Base-by-base conservation (phyloP, 2,888 invertebrate species). In the Actias luna region DNA sequence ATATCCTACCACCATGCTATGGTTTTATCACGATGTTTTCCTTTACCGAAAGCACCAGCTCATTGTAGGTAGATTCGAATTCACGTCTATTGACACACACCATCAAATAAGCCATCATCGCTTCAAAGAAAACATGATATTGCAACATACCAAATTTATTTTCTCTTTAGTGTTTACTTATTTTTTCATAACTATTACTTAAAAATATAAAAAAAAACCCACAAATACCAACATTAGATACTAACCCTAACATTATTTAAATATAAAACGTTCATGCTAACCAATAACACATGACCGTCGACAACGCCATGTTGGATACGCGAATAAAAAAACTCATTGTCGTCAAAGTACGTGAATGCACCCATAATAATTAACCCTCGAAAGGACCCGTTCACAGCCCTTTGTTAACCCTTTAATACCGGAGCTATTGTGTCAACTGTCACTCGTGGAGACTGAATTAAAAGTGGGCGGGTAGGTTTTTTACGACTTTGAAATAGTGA, bases 301-400 rank as follows among this genome's bases (percentile, higher is more conserved):
- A 63, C 64, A 64, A 73, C 80, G 82, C 85, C 85, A 86, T 87
- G 69, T 82, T 81, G 73, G 67, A 74, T 71, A 65, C 69, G 70
- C 46, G 46, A 50, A 71, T 75, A 59, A 62, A 63, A n/a, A 63
- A 68, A 69, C 63, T 74, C 77, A 79, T 80, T 76, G 69, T 76
- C 73, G 69, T 71, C 72, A 76, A 74, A 76, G 71, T 79, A 76
- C 72, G 65, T 73, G 70, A 69, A 67, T 75, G 79, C 84, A 76
- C 87, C 85, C 86, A 84, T 88, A 80, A 86, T 87, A 88, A 89
- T 92, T 92, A 91, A 86, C 89, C 91, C 88, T 86, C 87, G 84
- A 74, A 74, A 78, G 76, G 79, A 78, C 83, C 85, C 71, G 76
- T 78, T 88, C 87, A 80, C 86, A 84, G 84, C 81, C 85, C 85